Evolutionary conservation across 2,113 vertebrate species (phyloP), one percentile per base, ranked within the genome.

Genomic region (Psittacula cyanocephala): DNA sequence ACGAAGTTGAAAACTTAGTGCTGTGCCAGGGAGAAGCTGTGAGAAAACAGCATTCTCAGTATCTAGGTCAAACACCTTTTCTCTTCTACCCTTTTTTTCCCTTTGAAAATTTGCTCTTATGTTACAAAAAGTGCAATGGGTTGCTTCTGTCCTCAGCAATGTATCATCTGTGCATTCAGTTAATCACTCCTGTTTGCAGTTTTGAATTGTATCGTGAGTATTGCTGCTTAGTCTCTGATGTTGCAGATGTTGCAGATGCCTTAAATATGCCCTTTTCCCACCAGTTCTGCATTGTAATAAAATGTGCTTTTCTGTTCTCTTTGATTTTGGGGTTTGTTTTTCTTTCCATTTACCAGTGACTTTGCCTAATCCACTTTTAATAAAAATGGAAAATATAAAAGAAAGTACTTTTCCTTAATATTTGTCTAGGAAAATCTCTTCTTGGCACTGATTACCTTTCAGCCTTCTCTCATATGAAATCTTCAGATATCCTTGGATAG

Each of bases 351-450:
- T 94, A 62, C 50, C 28, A 46, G 31, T 85, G 59, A 59, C 35
- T 92, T 91, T 8, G 13, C 62, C 49, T 93, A 86, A 90, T 91
- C 53, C 63, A 49, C 29, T 89, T 93, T 52, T 90, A 68, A 95
- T 91, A 88, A 92, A 85, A 93, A 85, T 35, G 57, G 78, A 84
- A 86, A 65, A 83, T 39, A 86, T 0, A 16, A 90, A 88, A 68
- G 52, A 82, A 88, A 88, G 65, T 76, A 65, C 52, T 81, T 91
- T 75, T 53, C 23, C 64, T 22, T 90, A 83, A 12, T 86, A 70
- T 81, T 91, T 83, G 13, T 70, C 59, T 74, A 74, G 75, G 85
- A 86, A 90, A 86, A 88, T 86, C 17, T 88, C 49, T 76, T 87
- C 70, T 77, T 91, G 83, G 86, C 76, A 35, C 33, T 59, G 37